Evolutionary conservation across 2,888 invertebrate genomes (phyloP).

Genomic region (Strigamia maritima): DNA sequence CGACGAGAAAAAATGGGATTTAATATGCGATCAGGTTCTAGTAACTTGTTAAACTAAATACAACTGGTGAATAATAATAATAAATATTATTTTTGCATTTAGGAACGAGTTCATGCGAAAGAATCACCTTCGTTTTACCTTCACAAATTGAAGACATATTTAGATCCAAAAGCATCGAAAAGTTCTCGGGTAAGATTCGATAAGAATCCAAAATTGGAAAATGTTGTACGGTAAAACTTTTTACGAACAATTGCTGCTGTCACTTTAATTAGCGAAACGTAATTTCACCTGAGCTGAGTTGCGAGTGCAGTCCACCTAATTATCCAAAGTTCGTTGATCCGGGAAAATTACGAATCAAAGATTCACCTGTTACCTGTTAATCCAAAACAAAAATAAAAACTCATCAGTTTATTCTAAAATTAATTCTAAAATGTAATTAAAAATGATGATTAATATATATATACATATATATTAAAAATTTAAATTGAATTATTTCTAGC

Average conservation of each 20-base stretch:
- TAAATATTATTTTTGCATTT: too few relatives aligned
- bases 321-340: background rate
- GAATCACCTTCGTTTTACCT: conserved; percentile 96
- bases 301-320: background rate
- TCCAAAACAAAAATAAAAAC: background rate
- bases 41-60: too few relatives aligned
- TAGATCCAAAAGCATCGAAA: conserved; percentile 93
- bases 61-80: too few relatives aligned
- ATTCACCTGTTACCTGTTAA: conserved; percentile 12
- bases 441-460: too few relatives aligned
- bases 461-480: too few relatives aligned
- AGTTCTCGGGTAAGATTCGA: conserved; percentile 78
- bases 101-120: conserved; percentile 98
- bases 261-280: too few relatives aligned
- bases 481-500: background rate
- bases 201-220: too few relatives aligned
- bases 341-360: conserved; percentile 18
- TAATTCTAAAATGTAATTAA: too few relatives aligned
- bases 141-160: conserved; percentile 87
- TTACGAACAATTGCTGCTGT: too few relatives aligned
- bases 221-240: background rate
- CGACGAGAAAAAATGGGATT: conserved; percentile 98
- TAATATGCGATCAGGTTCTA: conserved; percentile 90
- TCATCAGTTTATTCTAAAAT: too few relatives aligned
- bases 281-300: background rate